A percentile compares a stretch with the other conserved stretches of the same genome.
These are phyloP conservation scores for Progne subis DNA, from an alignment of 2,113 vertebrate genomes.

Conservation along the genomic window DNA sequence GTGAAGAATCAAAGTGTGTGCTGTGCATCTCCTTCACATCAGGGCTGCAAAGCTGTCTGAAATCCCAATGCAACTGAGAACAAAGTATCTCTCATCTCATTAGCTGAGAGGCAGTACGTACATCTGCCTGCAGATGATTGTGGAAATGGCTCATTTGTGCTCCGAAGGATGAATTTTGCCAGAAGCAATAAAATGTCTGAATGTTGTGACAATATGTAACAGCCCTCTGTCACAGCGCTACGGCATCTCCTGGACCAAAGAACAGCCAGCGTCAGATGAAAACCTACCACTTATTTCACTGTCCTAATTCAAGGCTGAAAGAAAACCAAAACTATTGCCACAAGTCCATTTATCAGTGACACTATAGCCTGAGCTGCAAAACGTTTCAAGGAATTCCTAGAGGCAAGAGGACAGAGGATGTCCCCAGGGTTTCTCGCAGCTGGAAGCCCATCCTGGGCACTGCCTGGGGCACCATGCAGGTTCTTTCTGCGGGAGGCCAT, in stretches of 20 bases:
- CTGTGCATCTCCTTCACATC: not conserved
- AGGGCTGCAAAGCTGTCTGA: not conserved
- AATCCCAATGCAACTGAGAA: not conserved
- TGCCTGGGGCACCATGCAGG: accelerated
- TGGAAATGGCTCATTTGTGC: not conserved
- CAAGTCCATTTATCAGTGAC: not conserved
- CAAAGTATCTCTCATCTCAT: not conserved
- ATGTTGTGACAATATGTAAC: not conserved
- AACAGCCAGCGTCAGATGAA: not conserved
- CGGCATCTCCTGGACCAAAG: not conserved
- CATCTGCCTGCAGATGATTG: not conserved
- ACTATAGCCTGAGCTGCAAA: not conserved
- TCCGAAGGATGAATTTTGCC: not conserved
- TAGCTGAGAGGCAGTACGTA: not conserved
- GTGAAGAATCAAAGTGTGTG: not conserved
- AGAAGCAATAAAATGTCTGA: not conserved
- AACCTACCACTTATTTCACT: not conserved
- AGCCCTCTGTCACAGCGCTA: not conserved
- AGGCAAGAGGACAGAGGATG: not conserved
- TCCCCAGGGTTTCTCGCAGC: not conserved
- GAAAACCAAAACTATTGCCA: not conserved
- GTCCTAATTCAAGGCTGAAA: not conserved
- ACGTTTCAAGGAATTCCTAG: not conserved
- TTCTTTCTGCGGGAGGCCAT: accelerated
- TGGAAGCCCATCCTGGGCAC: not conserved